Percentiles rank a stretch among this genome's conserved stretches.
Evolutionary conservation across 2,888 invertebrate species (phyloP).

Genomic region (Drosophila planitibia): DNA sequence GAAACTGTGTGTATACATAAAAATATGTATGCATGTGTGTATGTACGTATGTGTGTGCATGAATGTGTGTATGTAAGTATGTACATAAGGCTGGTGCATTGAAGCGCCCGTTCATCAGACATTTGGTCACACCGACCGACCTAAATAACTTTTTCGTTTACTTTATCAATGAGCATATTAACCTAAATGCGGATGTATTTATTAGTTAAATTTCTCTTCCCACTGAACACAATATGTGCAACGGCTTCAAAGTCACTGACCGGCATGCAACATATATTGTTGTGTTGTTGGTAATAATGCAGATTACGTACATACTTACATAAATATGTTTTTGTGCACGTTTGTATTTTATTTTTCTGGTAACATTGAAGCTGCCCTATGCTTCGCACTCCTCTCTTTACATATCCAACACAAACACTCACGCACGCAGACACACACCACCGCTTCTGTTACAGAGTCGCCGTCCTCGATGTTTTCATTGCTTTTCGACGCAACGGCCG

Average conservation of each 20-base stretch:
- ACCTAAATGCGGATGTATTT: slow-evolving; percentile 15
- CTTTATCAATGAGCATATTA: slow-evolving; percentile 62
- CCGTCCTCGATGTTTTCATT: slow-evolving; percentile 53
- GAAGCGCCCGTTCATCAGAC: slow-evolving; percentile 31
- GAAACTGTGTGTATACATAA: slow-evolving; percentile 9
- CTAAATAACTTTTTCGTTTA: slow-evolving; percentile 61
- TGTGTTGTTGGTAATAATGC: slow-evolving; percentile 11
- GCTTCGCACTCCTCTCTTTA: slow-evolving; percentile 35
- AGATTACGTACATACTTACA: neutral
- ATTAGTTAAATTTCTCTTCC: slow-evolving; percentile 30
- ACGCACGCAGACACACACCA: slow-evolving; percentile 8
- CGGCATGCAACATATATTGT: slow-evolving; percentile 53
- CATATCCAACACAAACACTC: slow-evolving; percentile 15
- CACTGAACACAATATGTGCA: slow-evolving; percentile 18
- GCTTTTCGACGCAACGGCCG: slow-evolving; percentile 46
- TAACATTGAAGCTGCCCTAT: slow-evolving; percentile 42
- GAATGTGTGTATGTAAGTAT: slow-evolving; percentile 7
- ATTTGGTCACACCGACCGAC: slow-evolving; percentile 66
- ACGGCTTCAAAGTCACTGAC: slow-evolving; percentile 42
- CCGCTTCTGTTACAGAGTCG: slow-evolving; percentile 39
- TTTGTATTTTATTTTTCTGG: slow-evolving; percentile 56
- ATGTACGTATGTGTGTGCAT: slow-evolving; percentile 1
- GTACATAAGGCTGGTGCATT: slow-evolving; percentile 24
- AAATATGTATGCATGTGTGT: neutral
- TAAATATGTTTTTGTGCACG: slow-evolving; percentile 15